Evolutionary conservation across 2,797 vertebrate genomes (phyloP).

Genomic region (Phylloscopus collybita): DNA sequence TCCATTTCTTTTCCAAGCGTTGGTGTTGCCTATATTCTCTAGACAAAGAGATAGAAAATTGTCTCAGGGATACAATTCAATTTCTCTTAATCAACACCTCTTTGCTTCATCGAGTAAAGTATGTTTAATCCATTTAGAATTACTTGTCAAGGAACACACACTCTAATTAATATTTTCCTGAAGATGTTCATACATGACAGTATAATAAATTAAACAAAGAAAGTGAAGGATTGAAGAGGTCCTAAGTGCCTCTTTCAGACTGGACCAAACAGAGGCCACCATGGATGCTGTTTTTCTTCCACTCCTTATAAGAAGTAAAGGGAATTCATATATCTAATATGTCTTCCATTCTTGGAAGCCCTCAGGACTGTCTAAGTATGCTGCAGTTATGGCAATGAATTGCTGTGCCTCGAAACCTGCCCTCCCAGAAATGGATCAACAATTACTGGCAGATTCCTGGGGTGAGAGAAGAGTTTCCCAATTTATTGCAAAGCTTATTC

Average conservation of each 20-base stretch:
- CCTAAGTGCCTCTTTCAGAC: background rate
- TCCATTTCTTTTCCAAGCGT: background rate
- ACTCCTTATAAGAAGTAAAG: background rate
- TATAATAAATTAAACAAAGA: constrained; percentile 45
- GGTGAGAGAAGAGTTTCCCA: background rate
- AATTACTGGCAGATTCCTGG: background rate
- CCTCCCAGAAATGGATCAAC: background rate
- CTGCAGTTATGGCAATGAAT: background rate
- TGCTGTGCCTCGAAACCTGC: background rate
- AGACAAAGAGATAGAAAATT: constrained; percentile 48
- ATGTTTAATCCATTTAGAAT: constrained; percentile 58
- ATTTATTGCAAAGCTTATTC: background rate
- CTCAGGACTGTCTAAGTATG: background rate
- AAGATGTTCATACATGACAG: constrained; percentile 35
- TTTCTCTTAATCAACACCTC: constrained; percentile 68
- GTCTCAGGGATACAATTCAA: constrained; percentile 65
- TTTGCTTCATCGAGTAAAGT: constrained; percentile 46
- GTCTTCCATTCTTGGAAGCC: background rate
- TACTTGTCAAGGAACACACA: constrained; percentile 37
- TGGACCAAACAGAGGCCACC: background rate
- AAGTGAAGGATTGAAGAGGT: background rate
- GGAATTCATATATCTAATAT: background rate
- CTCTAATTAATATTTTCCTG: constrained; percentile 70
- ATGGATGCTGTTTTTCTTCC: background rate
- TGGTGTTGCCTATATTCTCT: constrained; percentile 27